Conservation (phyloP, 1,140 invertebrate species). For the Laupala kohalensis region DNA sequence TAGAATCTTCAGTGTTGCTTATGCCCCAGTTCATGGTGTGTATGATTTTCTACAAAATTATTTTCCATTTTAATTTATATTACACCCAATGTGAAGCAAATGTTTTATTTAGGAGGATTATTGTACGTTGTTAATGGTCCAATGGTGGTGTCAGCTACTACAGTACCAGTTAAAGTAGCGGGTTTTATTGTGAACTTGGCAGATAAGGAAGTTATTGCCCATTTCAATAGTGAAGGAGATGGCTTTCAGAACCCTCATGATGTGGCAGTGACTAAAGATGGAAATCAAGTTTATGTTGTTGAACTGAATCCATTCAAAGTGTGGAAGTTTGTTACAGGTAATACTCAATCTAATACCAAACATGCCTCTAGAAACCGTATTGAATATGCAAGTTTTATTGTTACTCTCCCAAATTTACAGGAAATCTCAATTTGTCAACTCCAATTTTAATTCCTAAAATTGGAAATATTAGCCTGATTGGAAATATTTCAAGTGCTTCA, state of each 20-base stretch:
- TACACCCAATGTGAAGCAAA: background rate
- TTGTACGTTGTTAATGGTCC: conserved; percentile 36
- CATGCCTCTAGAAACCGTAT: too few relatives aligned
- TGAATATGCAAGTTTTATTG: background rate
- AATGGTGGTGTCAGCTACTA: conserved; percentile 9
- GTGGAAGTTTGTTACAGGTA: conserved; percentile 41
- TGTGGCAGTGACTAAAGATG: conserved; percentile 51
- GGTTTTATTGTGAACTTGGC: conserved; percentile 54
- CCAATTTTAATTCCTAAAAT: background rate
- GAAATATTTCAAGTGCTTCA: background rate
- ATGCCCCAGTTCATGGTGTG: conserved; percentile 32
- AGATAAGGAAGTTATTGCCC: conserved; percentile 39
- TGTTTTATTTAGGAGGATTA: conserved; percentile 26
- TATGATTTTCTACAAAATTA: background rate
- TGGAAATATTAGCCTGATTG: background rate
- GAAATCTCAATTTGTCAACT: background rate
- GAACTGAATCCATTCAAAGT: conserved; percentile 51
- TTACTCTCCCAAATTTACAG: background rate
- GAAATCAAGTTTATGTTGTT: conserved; percentile 54
- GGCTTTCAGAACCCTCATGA: conserved; percentile 61
- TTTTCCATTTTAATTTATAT: background rate
- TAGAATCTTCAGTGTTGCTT: conserved; percentile 54
- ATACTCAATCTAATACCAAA: too few relatives aligned
- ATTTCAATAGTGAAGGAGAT: conserved; percentile 41
- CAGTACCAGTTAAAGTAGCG: conserved; percentile 36